A percentile compares a stretch with the other conserved stretches of the same genome.
These are phyloP conservation scores for Nymphalis c-album DNA, from an alignment of 2,888 invertebrate species.

Conservation along the genomic window DNA sequence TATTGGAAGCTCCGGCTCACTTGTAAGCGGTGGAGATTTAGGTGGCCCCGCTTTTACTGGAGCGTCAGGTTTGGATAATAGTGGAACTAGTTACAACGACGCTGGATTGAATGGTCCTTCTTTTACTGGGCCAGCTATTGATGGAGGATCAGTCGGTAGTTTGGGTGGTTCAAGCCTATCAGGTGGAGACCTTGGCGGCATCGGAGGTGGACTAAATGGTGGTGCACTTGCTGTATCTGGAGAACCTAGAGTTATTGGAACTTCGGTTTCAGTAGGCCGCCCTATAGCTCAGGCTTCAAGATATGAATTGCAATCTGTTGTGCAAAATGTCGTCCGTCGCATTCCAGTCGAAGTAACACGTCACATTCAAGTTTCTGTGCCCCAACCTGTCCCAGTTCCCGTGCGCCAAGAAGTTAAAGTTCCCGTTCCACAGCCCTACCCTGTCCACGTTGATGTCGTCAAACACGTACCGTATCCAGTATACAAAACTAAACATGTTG, in stretches of 20 bases:
- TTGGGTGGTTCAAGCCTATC: conserved; percentile 27
- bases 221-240: conserved; percentile 44
- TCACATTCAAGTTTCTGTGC: conserved; percentile 67
- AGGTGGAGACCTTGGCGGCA: conserved; percentile 17
- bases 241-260: conserved; percentile 59
- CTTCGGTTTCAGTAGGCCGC: conserved; percentile 57
- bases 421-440: conserved; percentile 75
- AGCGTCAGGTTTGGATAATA: conserved; percentile 1
- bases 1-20: conserved; percentile 16
- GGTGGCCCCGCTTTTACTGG: conserved; percentile 20
- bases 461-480: conserved; percentile 75
- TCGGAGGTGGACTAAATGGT: conserved; percentile 20
- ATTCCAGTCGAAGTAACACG: conserved; percentile 73
- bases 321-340: conserved; percentile 71
- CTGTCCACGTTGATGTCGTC: conserved; percentile 70
- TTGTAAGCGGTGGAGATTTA: conserved; percentile 23
- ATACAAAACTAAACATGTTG: conserved; percentile 69
- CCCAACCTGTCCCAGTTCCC: conserved; percentile 67
- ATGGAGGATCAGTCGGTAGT: conserved; percentile 22
- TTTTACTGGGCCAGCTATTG: conserved; percentile 21
- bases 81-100: neutral
- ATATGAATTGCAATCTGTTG: conserved; percentile 72
- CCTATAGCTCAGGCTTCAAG: conserved; percentile 54
- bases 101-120: neutral
- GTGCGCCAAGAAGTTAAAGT: conserved; percentile 71